Evolutionary conservation across 2,797 vertebrate genomes (phyloP).

Genomic region (Momotus momota): DNA sequence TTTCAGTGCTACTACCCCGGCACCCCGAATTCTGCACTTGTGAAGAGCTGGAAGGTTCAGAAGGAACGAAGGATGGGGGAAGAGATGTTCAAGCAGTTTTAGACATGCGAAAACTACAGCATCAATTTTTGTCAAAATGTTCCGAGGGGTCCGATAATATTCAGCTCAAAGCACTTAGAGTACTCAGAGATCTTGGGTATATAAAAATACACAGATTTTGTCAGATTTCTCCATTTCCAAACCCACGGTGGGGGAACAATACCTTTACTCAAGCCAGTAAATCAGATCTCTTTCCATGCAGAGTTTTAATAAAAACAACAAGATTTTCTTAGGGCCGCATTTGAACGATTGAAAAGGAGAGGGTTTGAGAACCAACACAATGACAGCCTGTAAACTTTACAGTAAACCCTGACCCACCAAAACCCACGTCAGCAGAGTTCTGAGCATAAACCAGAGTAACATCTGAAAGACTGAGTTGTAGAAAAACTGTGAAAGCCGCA

Average conservation of each 20-base stretch:
- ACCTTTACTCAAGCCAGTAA: background rate
- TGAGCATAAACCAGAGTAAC: background rate
- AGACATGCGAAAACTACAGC: background rate
- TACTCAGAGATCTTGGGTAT: background rate
- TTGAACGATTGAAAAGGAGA: background rate
- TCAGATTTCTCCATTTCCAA: background rate
- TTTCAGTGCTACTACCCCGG: background rate
- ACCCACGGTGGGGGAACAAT: background rate
- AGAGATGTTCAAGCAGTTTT: background rate
- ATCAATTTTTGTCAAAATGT: background rate
- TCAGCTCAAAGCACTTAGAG: background rate
- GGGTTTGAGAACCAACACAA: background rate
- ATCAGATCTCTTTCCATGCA: background rate
- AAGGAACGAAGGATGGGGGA: background rate
- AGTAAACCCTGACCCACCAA: background rate
- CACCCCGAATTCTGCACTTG: rapidly evolving
- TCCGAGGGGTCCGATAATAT: background rate
- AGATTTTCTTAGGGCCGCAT: background rate
- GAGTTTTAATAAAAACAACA: background rate
- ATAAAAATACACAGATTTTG: background rate
- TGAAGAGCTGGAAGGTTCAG: background rate
- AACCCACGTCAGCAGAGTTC: background rate
- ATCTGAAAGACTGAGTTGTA: background rate
- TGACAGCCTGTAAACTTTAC: background rate
- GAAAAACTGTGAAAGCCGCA: background rate